Conservation (phyloP, 2,888 invertebrate species). For the Scaptomyza flava region DNA sequence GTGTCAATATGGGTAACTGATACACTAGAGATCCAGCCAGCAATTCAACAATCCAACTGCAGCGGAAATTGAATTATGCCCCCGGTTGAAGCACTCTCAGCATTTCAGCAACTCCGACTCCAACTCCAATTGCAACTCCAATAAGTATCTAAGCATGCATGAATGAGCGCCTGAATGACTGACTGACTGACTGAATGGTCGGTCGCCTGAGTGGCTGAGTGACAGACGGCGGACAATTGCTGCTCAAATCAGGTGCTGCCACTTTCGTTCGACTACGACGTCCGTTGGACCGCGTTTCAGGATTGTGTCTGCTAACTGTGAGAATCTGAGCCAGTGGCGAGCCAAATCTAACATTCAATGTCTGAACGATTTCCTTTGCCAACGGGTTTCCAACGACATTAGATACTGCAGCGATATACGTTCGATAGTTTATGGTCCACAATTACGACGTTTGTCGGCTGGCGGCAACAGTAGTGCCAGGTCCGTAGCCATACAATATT, state of each 20-base stretch:
- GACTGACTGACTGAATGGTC: conserved; percentile 53
- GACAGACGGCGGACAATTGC: conserved; percentile 73
- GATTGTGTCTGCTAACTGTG: conserved; percentile 61
- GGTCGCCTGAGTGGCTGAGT: conserved; percentile 54
- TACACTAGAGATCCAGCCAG: conserved; percentile 57
- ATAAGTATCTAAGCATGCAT: conserved; percentile 65
- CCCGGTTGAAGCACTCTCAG: conserved; percentile 35
- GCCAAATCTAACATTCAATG: conserved; percentile 58
- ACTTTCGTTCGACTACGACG: conserved; percentile 59
- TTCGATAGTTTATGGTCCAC: conserved; percentile 71
- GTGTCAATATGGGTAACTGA: conserved; percentile 78
- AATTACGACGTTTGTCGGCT: conserved; percentile 60
- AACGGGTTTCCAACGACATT: conserved; percentile 72
- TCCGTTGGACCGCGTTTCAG: conserved; percentile 31
- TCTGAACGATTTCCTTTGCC: conserved; percentile 73
- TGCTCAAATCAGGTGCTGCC: conserved; percentile 73
- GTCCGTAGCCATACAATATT: conserved; percentile 5
- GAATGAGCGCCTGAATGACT: conserved; percentile 67
- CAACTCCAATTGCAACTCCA: conserved; percentile 41
- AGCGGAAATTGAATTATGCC: conserved; percentile 78
- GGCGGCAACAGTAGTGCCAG: conserved; percentile 17
- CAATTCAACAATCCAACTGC: conserved; percentile 31
- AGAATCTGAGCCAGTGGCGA: conserved; percentile 51
- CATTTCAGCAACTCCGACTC: conserved; percentile 16
- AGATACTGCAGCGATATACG: conserved; percentile 67